Base-by-base conservation (phyloP, 30 jellyfish, hydroid and myxozoan genomes). In the Catostylus mosaicus region DNA sequence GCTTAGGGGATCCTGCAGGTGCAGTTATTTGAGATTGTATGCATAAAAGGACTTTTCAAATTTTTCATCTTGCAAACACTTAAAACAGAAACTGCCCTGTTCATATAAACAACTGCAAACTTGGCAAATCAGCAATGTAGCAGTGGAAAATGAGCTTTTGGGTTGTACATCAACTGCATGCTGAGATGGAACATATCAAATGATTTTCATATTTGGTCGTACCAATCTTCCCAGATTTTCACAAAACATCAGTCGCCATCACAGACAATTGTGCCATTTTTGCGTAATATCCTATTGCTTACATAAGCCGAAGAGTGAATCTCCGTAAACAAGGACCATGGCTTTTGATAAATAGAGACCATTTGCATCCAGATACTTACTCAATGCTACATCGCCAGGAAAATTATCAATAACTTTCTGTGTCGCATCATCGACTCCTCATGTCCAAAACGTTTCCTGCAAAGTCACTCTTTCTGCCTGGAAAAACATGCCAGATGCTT, bases 301-400 rank as follows among this genome's bases (percentile, higher is more conserved):
- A 0, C 73, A 61, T 61, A 16, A 7, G 73, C 40, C 24, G 40
- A 61, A 4, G 40, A 61, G 9, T 61, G 73, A 20, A 61, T 29
- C 47, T 32, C 73, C 40, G 12, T 32, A 61, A 8, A 61, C 73
- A 61, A 61, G 40, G 73, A 61, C 73, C 37, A 61, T 61, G 73
- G 73, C 73, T 61, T 61, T 23, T 36, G 71, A 71, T 71, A 69
- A 69, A 46, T 40, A 71, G 69, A 71, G 83, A 46, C 83, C 83
- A 30, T 71, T 71, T 47, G 70, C 72, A 33, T 40, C 84, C 38
- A 72, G 0, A 71, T 72, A 72, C 61, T 72, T 48, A 8, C 46
- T 12, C 84, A 72, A 23, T 33, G 67, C 45, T 72, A 70, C 84
- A 38, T 48, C 84, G 35, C 56, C 70, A 33, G 70, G 84, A 72